These are phyloP conservation scores for Ophraella communa DNA, from an alignment of 2,888 invertebrate genomes.

Conservation along the genomic window DNA sequence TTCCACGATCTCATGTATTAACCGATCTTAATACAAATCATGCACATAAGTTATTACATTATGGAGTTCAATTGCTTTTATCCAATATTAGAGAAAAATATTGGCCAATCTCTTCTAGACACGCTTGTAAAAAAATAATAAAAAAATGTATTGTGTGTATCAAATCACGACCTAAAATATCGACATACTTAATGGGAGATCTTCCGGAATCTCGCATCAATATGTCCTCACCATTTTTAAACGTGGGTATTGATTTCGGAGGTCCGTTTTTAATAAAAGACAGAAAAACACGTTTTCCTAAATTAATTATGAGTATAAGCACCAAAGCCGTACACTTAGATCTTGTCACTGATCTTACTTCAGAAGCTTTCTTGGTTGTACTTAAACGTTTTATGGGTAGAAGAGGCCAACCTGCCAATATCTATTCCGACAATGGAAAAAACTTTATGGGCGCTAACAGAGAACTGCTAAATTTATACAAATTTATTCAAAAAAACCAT, in stretches of 20 bases:
- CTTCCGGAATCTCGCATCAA: background rate
- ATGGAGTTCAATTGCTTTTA: background rate
- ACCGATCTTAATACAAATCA: no score
- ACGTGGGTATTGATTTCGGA: no score
- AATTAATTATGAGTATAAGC: background rate
- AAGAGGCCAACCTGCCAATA: background rate
- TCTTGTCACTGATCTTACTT: background rate
- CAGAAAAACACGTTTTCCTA: no score
- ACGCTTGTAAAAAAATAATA: background rate
- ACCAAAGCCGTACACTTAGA: background rate
- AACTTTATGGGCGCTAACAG: background rate
- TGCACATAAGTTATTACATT: background rate
- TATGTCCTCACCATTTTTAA: background rate
- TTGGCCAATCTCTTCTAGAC: background rate
- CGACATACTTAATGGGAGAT: no score
- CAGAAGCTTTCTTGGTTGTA: background rate
- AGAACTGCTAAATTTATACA: background rate
- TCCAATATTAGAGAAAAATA: background rate
- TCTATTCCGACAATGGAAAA: background rate
- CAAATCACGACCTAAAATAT: no score
- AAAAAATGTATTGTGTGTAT: background rate
- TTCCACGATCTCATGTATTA: no score
- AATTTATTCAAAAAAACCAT: background rate
- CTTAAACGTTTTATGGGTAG: background rate
- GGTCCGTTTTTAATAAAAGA: background rate